Conservation (phyloP, 2,888 invertebrate genomes). For the Drosophila formosana region DNA sequence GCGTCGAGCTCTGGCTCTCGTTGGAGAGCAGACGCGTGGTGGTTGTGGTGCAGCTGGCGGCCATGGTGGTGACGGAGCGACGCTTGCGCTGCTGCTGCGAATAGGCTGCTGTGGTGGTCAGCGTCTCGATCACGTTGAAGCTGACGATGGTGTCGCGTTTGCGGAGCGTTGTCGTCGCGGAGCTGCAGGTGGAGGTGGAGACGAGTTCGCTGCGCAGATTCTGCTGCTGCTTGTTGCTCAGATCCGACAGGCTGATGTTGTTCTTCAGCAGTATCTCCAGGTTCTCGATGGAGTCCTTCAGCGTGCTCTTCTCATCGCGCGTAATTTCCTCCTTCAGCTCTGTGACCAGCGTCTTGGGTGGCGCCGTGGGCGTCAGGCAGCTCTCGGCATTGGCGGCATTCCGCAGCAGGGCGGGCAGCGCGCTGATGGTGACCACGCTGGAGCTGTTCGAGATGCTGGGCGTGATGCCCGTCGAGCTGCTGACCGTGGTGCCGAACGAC, state of each 20-base stretch:
- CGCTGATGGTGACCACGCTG: slow-evolving; percentile 78
- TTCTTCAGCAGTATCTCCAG: slow-evolving; percentile 85
- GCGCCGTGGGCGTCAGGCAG: slow-evolving; percentile 59
- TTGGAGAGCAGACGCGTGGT: slow-evolving; percentile 57
- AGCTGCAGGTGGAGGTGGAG: slow-evolving; percentile 50
- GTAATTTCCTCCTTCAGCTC: slow-evolving; percentile 82
- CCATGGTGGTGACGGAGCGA: slow-evolving; percentile 66
- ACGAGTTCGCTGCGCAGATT: slow-evolving; percentile 76
- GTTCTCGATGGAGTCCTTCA: slow-evolving; percentile 85
- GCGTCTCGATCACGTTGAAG: slow-evolving; percentile 76
- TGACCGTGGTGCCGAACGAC: slow-evolving; percentile 83
- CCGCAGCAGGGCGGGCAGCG: slow-evolving; percentile 67
- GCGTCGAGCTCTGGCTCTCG: slow-evolving; percentile 65
- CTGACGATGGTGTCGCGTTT: slow-evolving; percentile 80
- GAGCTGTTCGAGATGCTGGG: slow-evolving; percentile 84
- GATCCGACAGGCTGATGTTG: slow-evolving; percentile 84
- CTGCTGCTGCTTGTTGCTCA: slow-evolving; percentile 84
- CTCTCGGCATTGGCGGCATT: slow-evolving; percentile 54
- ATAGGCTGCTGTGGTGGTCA: slow-evolving; percentile 51
- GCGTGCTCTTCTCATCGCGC: slow-evolving; percentile 72
- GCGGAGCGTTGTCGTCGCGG: slow-evolving; percentile 68
- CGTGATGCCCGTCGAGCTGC: slow-evolving; percentile 82
- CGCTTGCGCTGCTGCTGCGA: slow-evolving; percentile 60
- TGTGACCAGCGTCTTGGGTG: slow-evolving; percentile 73
- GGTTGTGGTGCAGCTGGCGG: slow-evolving; percentile 50